Evolutionary conservation across 2,888 invertebrate species (phyloP).

Genomic region (Alloplasta piceator): DNA sequence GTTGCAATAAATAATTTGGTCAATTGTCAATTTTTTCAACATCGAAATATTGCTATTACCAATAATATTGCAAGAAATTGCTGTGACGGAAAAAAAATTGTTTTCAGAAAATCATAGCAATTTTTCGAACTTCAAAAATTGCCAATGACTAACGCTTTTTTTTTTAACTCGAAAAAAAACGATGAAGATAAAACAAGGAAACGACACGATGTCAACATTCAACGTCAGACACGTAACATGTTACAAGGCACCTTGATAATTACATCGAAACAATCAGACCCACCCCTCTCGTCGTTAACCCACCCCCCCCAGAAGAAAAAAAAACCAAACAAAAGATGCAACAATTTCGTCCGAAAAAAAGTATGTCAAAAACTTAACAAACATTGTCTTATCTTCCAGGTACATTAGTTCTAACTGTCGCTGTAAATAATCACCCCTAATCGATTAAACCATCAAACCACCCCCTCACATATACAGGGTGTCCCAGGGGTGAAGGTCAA

Average conservation of each 20-base stretch:
- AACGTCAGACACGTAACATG: constrained; percentile 63
- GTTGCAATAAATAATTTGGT: constrained; percentile 30
- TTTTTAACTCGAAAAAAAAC: constrained; percentile 10
- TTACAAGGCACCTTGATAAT: constrained; percentile 52
- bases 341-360: constrained; percentile 5
- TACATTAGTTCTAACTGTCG: constrained; percentile 33
- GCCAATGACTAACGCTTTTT: constrained; percentile 20
- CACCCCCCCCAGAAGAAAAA: not conserved
- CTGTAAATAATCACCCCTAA: constrained; percentile 16
- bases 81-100: not conserved
- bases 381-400: constrained; percentile 50
- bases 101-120: constrained; percentile 3
- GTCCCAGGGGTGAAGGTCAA: too few species aligned
- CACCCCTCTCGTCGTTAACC: not conserved
- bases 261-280: constrained; percentile 34
- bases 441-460: constrained; percentile 9
- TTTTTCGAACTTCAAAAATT: constrained; percentile 1
- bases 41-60: too few species aligned
- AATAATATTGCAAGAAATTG: not conserved
- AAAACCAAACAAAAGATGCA: not conserved
- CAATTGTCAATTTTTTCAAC: constrained; percentile 17
- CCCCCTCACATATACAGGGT: constrained; percentile 33
- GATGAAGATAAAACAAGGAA: constrained; percentile 39
- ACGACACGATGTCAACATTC: constrained; percentile 53
- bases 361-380: constrained; percentile 16